A percentile compares a stretch with the other conserved stretches of the same genome.
Conservation (phyloP, 2,888 invertebrate species). For the Aelia acuminata region DNA sequence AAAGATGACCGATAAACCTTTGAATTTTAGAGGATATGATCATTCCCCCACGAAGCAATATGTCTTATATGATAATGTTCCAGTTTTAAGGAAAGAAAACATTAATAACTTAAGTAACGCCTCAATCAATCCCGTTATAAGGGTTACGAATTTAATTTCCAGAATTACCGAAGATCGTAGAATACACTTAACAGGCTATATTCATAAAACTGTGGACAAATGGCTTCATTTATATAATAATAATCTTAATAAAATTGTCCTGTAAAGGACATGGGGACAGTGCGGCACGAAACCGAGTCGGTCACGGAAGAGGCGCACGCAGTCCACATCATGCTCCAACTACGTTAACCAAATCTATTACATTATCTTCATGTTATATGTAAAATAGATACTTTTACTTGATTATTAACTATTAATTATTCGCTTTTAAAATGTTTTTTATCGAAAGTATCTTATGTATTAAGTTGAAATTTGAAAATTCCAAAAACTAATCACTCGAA, state of each 20-base stretch:
- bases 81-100: too few relatives aligned
- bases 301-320: constrained; percentile 5
- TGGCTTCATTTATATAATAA: constrained; percentile 30
- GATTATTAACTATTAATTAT: too few relatives aligned
- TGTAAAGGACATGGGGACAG: constrained; percentile 9
- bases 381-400: neutral
- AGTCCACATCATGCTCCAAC: neutral
- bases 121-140: neutral
- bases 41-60: too few relatives aligned
- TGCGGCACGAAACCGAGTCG: neutral
- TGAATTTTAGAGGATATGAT: too few relatives aligned
- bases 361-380: neutral
- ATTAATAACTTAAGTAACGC: neutral
- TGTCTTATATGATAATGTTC: too few relatives aligned
- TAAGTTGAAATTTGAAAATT: too few relatives aligned
- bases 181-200: neutral
- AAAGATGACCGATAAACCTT: too few relatives aligned
- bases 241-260: constrained; percentile 14
- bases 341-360: neutral
- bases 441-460: too few relatives aligned
- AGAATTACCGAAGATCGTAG: neutral
- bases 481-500: too few relatives aligned
- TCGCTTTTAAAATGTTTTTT: too few relatives aligned
- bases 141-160: neutral
- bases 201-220: constrained; percentile 13